Evolutionary conservation across 1,140 invertebrate species (phyloP), one percentile per base, ranked within the genome.

Genomic region (Ceratina calcarata): DNA sequence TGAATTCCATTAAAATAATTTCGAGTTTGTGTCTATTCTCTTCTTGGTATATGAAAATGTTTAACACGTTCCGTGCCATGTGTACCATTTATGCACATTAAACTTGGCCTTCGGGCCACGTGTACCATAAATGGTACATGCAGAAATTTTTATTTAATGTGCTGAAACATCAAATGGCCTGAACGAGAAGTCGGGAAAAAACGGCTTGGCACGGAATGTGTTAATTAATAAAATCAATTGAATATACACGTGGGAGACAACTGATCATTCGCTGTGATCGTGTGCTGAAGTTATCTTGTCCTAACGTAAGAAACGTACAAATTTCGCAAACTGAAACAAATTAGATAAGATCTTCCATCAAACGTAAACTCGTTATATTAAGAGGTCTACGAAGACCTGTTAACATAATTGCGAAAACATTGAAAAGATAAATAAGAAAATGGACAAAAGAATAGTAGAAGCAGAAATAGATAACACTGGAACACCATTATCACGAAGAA

Each of bases 401-500:
- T 53, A 51, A 32, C 53, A 15, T 55, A 69, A 55, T 55, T 27
- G 15, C 6, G 16, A 57, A 68, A 69, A 18, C 15, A 62, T 7
- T 32, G 24, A 4, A 6, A 20, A 10, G 7, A n/a, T 1, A 15
- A 64, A 55, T 12, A n/a, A 15, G n/a, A 55, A 55, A 37, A 13
- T 18, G 3, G 8, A 53, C 37, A 20, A 20, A 53, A 32, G 4
- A 24, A 16, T 4, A 45, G 0, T 13, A 71, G 13, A 57, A 22
- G 27, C 27, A 1, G 58, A 27, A 20, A 62, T 24, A 15, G n/a
- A n/a, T 73, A 62, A 64, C 70, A 75, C 61, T 71, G 51, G 69
- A 57, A 72, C 60, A 78, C 69, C 60, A 55, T 78, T 65, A 71
- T 78, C 75, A 68, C 60, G 69, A 58, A 51, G 24, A 58, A 78